phyloP scores from a whole-genome alignment of 2,113 vertebrate genomes.

The Pseudopipra pipra region DNA sequence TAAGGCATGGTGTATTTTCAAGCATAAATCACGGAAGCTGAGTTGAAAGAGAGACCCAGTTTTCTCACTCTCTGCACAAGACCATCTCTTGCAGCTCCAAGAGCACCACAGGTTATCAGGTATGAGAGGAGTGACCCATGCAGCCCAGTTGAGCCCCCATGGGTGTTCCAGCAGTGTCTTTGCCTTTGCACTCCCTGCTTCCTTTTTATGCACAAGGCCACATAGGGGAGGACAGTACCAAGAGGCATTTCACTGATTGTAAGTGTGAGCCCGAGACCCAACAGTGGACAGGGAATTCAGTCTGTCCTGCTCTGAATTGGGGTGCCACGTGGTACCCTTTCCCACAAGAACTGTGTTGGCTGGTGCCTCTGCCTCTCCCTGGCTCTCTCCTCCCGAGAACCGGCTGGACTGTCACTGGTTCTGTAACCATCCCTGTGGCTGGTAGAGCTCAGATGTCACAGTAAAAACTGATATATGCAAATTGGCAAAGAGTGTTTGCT shows the following conservation, averaged over 20 bases:
- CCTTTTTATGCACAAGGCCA: background rate
- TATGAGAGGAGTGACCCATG: background rate
- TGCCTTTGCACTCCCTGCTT: background rate
- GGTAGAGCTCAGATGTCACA: constrained; percentile 14
- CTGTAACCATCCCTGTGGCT: background rate
- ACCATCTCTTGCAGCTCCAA: background rate
- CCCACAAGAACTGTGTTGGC: fast-evolving
- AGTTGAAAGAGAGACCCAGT: background rate
- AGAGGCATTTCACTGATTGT: background rate
- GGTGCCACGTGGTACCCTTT: background rate
- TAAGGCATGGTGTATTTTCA: background rate
- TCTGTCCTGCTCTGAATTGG: background rate
- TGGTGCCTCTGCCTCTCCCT: background rate
- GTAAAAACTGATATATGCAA: constrained; percentile 53
- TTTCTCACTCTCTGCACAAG: background rate
- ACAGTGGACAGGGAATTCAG: background rate
- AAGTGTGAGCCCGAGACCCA: background rate
- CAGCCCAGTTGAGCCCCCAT: background rate
- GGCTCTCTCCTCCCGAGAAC: background rate
- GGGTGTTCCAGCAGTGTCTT: background rate
- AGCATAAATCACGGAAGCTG: background rate
- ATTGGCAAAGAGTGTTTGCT: constrained; percentile 43
- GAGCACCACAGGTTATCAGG: background rate
- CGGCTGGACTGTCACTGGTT: background rate
- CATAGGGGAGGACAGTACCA: fast-evolving